A percentile compares a stretch with the other conserved stretches of the same genome.
Conservation (phyloP, 2,888 invertebrate species). For the Sympetrum striolatum region DNA sequence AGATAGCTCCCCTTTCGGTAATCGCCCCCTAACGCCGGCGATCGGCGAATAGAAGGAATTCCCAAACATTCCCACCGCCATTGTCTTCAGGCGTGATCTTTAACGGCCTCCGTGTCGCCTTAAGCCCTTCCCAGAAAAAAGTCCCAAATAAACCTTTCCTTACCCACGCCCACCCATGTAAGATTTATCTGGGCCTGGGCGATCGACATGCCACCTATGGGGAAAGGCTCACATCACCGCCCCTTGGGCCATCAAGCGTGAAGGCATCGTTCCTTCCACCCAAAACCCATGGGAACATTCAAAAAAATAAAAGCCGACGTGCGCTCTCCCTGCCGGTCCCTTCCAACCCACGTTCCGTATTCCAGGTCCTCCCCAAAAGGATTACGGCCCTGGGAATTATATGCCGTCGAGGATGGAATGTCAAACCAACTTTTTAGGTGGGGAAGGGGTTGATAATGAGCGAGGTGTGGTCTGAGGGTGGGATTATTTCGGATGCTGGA, state of each 20-base stretch:
- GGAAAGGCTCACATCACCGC: neutral
- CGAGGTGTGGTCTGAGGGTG: neutral
- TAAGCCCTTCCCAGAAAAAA: neutral
- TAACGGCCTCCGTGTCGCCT: neutral
- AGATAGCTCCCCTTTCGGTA: neutral
- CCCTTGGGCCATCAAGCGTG: neutral
- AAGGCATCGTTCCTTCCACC: neutral
- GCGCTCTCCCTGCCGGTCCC: neutral
- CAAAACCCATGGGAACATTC: conserved; percentile 5
- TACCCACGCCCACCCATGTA: neutral
- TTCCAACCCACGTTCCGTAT: conserved; percentile 10
- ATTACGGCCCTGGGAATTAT: conserved; percentile 34
- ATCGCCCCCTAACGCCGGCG: neutral
- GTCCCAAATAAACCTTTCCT: neutral
- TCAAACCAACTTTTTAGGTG: conserved; percentile 26
- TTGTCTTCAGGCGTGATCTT: neutral
- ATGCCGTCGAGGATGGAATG: conserved; percentile 35
- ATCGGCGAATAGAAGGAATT: neutral
- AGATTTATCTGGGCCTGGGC: conserved; percentile 23
- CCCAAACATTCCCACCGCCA: neutral
- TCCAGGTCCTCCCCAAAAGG: conserved; percentile 19
- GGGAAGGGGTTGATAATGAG: neutral
- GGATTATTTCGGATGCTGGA: neutral
- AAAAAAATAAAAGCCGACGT: conserved; percentile 4
- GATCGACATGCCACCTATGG: conserved; percentile 29